Evolutionary conservation across 2,113 vertebrate genomes (phyloP).

Genomic region (Corvus moneduloides): DNA sequence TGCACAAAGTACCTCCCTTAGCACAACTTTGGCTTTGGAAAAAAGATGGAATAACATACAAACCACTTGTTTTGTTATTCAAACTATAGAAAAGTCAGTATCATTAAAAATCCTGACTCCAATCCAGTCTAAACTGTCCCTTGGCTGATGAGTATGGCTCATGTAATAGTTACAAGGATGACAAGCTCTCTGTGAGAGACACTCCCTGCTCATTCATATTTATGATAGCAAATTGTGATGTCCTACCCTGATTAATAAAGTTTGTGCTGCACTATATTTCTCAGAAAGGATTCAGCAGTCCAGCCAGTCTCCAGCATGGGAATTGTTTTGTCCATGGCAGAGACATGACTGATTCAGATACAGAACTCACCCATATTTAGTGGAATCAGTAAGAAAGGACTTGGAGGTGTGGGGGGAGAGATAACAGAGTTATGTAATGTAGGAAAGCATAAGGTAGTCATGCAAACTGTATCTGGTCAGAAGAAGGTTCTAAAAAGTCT

Average conservation of each 20-base stretch:
- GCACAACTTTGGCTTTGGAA: background rate
- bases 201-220: background rate
- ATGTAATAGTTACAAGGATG: background rate
- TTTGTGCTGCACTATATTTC: background rate
- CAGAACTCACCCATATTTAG: background rate
- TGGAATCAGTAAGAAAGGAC: background rate
- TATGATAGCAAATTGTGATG: background rate
- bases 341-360: background rate
- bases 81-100: background rate
- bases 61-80: background rate
- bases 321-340: background rate
- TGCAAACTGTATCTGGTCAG: background rate
- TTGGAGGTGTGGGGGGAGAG: background rate
- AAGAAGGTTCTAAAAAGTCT: background rate
- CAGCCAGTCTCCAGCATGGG: background rate
- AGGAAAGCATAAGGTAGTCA: background rate
- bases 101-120: background rate
- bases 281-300: background rate
- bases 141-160: background rate
- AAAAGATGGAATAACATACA: background rate
- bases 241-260: background rate
- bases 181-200: background rate
- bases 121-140: background rate
- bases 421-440: background rate
- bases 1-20: background rate